phyloP scores from a whole-genome alignment of 2,113 vertebrate species.

The Pristiophorus japonicus region DNA sequence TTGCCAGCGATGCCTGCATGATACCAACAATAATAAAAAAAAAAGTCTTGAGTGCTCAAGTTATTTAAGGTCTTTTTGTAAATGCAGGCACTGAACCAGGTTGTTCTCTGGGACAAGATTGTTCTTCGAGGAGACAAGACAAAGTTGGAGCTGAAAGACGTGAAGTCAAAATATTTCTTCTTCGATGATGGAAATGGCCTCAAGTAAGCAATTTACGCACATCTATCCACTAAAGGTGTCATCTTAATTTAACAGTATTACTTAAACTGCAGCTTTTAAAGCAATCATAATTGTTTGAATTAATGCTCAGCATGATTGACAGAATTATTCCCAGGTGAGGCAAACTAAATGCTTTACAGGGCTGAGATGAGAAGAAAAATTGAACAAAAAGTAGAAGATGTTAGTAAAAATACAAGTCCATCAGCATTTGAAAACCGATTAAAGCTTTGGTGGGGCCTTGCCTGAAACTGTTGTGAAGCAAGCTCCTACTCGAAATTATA shows the following conservation, averaged over 20 bases:
- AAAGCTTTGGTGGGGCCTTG: background rate
- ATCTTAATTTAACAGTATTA: background rate
- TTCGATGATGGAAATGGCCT: conserved; percentile 97
- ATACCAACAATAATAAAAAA: no score
- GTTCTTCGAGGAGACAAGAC: conserved; percentile 84
- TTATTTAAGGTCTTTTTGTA: background rate
- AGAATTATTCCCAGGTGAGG: background rate
- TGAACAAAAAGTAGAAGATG: background rate
- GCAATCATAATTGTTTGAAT: background rate
- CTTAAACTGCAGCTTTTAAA: background rate
- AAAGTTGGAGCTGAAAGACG: conserved; percentile 78
- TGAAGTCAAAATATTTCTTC: conserved; percentile 96
- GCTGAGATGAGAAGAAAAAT: background rate
- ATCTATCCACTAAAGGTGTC: background rate
- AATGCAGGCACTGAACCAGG: conserved; percentile 84
- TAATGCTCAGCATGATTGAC: background rate
- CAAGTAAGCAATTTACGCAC: conserved; percentile 60
- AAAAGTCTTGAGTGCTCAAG: background rate
- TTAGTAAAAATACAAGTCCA: background rate
- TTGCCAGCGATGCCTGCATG: no score
- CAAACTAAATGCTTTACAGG: background rate
- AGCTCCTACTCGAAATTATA: no score
- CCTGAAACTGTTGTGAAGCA: no score
- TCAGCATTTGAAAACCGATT: background rate
- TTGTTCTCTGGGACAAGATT: conserved; percentile 96